Base-by-base conservation (phyloP, 92 coral and sea anemone species). In the Parazoanthus swiftii region DNA sequence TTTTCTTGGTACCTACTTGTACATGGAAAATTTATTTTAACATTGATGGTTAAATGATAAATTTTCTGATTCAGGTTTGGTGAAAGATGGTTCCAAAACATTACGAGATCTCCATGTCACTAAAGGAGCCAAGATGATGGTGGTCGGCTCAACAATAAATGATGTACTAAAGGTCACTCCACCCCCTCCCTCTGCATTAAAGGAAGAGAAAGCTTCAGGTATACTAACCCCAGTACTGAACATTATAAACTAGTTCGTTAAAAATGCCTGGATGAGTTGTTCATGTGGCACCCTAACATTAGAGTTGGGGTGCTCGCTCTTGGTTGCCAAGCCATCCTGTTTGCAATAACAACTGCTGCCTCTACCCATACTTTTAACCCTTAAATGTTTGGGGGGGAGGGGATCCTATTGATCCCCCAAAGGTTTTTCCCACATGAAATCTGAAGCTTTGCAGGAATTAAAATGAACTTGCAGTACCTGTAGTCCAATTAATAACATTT, bases 161-260 rank as follows among this genome's bases (percentile, higher is more conserved):
- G 99, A 97, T 90, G 98, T 97, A 23, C 89, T 97, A 89, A 94
- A 93, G 51, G 99, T 97, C 16, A 97, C 98, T 1, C 98, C 98
- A 21, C 98, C 99, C 44, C 96, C 99, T 44, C 96, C 97, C 26
- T 92, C 94, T 51, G 93, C 95, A 59, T 71, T 97, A 79, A 97
- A 97, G 91, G 99, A 97, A 86, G 97, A 95, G 74, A 97, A 92
- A 71, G 90, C 92, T 14, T 59, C 96, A 90, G 95, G 99, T 97
- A 90, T 15, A 25, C 26, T 20, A 51, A 14, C 21, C 8, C 6
- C 23, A 15, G 16, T 4, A 23, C 29, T 50, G 16, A 29, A 29
- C 33, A 29, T 26, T 33, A 26, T 21, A 18, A 11, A 58, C 66
- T 13, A 58, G 20, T 51, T 1, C 3, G 21, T 3, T 58, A 58